phyloP scores from a whole-genome alignment of 2,797 vertebrate genomes.

The Galaxias olidus region DNA sequence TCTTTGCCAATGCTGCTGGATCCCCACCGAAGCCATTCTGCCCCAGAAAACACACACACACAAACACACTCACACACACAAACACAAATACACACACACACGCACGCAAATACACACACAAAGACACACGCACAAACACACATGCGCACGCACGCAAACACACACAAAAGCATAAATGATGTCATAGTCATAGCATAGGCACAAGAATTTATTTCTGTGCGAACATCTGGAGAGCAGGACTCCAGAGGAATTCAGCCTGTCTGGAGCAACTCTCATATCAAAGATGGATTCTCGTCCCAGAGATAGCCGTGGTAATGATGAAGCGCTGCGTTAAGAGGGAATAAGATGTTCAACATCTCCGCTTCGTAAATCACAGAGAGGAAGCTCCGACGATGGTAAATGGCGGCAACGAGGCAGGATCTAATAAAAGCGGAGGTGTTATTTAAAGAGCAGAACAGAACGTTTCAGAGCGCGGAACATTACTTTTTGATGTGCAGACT shows the following conservation, averaged over 20 bases:
- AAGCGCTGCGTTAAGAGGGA: conserved; percentile 63
- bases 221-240: conserved; percentile 63
- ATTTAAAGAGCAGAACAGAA: background rate
- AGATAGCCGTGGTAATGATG: conserved; percentile 59
- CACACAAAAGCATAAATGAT: conserved; percentile 48
- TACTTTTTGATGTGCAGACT: too few species aligned
- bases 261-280: conserved; percentile 47
- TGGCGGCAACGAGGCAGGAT: conserved; percentile 53
- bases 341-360: conserved; percentile 49
- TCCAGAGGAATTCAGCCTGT: conserved; percentile 43
- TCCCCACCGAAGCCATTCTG: conserved; percentile 71
- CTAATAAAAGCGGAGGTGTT: conserved; percentile 44
- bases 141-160: too few species aligned
- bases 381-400: conserved; percentile 65
- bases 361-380: conserved; percentile 54
- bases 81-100: too few species aligned
- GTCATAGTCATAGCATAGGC: conserved; percentile 48
- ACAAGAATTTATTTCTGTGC: conserved; percentile 51
- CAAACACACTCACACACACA: conserved; percentile 33
- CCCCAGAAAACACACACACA: conserved; percentile 38
- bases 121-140: conserved; percentile 27
- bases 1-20: conserved; percentile 72
- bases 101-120: conserved; percentile 12
- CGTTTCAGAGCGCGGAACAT: background rate
- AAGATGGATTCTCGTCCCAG: conserved; percentile 50